phyloP scores from a whole-genome alignment of 2,888 invertebrate genomes.

The Apeira syringaria region DNA sequence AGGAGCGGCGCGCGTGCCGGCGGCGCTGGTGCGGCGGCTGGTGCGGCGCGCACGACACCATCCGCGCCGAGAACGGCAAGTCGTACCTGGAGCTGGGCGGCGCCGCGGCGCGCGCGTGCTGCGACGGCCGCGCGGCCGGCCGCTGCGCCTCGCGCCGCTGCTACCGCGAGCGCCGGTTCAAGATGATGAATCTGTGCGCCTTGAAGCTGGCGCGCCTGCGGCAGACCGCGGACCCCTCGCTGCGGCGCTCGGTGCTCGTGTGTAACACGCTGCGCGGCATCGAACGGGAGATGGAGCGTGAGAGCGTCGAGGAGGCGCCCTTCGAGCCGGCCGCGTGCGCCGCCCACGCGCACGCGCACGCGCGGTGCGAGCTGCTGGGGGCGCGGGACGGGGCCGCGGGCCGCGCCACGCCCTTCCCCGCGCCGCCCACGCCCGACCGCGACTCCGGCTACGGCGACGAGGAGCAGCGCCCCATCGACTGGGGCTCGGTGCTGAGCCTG shows the following conservation, averaged over 20 bases:
- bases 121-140: conserved; percentile 88
- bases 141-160: conserved; percentile 93
- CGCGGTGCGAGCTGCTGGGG: conserved; percentile 85
- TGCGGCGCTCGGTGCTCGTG: conserved; percentile 95
- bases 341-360: conserved; percentile 68
- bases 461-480: conserved; percentile 92
- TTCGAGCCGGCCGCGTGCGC: conserved; percentile 67
- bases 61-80: conserved; percentile 95
- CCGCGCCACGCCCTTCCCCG: conserved; percentile 88
- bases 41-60: conserved; percentile 88
- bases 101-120: conserved; percentile 89
- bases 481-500: conserved; percentile 95
- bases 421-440: conserved; percentile 82
- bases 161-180: conserved; percentile 93
- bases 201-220: conserved; percentile 94
- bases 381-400: conserved; percentile 78
- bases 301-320: conserved; percentile 83
- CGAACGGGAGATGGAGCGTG: conserved; percentile 94
- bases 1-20: conserved; percentile 79
- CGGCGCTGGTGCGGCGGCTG: conserved; percentile 83
- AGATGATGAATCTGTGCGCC: conserved; percentile 96
- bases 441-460: conserved; percentile 92
- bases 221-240: conserved; percentile 94
- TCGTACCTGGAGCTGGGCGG: conserved; percentile 94
- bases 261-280: conserved; percentile 95